A percentile compares a stretch with the other conserved stretches of the same genome.
These are phyloP conservation scores for Arremon aurantiirostris DNA, from an alignment of 2,797 vertebrate genomes.

Conservation along the genomic window DNA sequence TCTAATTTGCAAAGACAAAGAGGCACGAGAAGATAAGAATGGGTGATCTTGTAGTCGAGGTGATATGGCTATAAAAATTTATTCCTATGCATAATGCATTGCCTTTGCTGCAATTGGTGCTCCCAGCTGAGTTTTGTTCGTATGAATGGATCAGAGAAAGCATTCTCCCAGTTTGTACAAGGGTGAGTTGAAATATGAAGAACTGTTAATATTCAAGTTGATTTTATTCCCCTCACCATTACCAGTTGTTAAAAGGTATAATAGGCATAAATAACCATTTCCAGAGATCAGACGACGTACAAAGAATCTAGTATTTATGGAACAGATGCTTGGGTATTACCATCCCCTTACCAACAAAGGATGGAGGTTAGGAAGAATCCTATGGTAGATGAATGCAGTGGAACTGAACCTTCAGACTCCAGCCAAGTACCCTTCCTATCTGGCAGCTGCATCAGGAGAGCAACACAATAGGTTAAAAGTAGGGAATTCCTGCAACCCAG, in stretches of 20 bases:
- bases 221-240: neutral
- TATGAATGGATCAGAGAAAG: neutral
- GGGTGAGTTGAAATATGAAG: neutral
- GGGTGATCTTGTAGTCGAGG: neutral
- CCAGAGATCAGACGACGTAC: neutral
- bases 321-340: neutral
- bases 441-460: neutral
- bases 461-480: neutral
- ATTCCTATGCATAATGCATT: neutral
- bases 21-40: neutral
- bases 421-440: neutral
- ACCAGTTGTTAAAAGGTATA: neutral
- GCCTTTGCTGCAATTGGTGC: neutral
- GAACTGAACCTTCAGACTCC: neutral
- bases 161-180: neutral
- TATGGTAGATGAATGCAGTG: neutral
- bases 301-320: neutral
- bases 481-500: neutral
- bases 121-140: neutral
- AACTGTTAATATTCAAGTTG: neutral
- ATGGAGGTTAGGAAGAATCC: neutral
- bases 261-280: neutral
- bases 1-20: neutral
- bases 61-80: neutral
- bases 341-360: accelerated